Evolutionary conservation across 2,113 vertebrate species (phyloP), one percentile per base, ranked within the genome.

Genomic region (Coturnix japonica): DNA sequence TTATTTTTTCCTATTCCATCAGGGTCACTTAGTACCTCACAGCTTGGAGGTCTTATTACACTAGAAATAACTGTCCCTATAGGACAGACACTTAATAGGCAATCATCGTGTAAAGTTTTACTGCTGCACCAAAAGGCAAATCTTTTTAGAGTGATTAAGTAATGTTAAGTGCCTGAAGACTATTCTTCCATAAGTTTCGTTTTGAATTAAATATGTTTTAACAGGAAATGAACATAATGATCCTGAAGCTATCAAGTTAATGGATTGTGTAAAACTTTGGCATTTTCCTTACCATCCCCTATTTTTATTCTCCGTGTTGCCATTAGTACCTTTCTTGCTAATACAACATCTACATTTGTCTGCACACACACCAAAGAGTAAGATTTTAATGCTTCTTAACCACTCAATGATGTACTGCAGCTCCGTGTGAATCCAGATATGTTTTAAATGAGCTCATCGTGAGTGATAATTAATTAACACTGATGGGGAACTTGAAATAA

Each of bases 381-480:
- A 90, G 44, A 94, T 86, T 94, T 94, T 92, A 90, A 91, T 83
- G 39, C 56, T 91, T 91, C 89, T 93, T 96, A 96, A 96, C 59
- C 72, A 91, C 80, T 44, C 47, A 71, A 12, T 94, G 81, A 89
- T 94, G 56, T 94, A 94, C 70, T 73, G 63, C 64, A 87, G 47
- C 88, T 75, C 64, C 85, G 70, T 70, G 72, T 87, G 87, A 96
- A 96, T 66, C 37, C 84, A 74, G 54, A 64, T 15, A 35, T 15
- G 43, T 80, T 77, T 53, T 30, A 67, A 91, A 96, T 53, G 85
- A 93, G 67, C 46, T 91, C 93, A 87, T 90, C 73, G 21, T 73
- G 43, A 63, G 71, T 93, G 72, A 49, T 88, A 89, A 95, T 97
- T 96, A 95, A 96, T 94, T 95, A 95, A 82, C 65, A 91, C 37